Conservation (phyloP, 2,888 invertebrate species). For the Melipona bicolor region DNA sequence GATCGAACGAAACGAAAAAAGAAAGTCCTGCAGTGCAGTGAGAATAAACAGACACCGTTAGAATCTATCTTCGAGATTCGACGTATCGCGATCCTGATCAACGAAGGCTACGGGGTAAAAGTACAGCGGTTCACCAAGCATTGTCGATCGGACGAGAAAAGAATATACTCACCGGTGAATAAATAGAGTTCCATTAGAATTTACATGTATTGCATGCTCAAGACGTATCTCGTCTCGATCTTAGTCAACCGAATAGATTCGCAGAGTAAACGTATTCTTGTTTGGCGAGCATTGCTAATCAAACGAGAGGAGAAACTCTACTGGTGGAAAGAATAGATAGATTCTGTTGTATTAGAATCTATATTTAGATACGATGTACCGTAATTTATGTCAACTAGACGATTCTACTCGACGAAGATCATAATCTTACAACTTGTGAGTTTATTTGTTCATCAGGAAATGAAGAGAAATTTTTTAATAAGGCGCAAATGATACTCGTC, state of each 20-base stretch:
- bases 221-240: not conserved
- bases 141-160: not conserved
- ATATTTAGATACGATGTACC: constrained; percentile 21
- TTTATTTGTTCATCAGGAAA: too few relatives aligned
- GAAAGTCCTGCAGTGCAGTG: not conserved
- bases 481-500: too few relatives aligned
- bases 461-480: too few relatives aligned
- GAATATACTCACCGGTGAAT: not conserved
- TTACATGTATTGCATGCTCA: not conserved
- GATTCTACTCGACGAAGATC: too few relatives aligned
- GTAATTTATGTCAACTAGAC: too few relatives aligned
- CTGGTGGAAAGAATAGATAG: not conserved
- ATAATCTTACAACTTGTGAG: too few relatives aligned
- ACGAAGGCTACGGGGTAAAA: not conserved
- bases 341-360: not conserved
- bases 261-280: not conserved
- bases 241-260: not conserved
- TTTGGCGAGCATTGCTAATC: not conserved
- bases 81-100: not conserved
- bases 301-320: not conserved
- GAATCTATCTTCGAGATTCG: not conserved
- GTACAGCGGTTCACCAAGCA: not conserved
- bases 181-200: constrained; percentile 1
- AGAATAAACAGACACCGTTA: not conserved
- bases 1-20: not conserved